phyloP scores from a whole-genome alignment of 2,888 invertebrate genomes.

The Orchestes rusci region DNA sequence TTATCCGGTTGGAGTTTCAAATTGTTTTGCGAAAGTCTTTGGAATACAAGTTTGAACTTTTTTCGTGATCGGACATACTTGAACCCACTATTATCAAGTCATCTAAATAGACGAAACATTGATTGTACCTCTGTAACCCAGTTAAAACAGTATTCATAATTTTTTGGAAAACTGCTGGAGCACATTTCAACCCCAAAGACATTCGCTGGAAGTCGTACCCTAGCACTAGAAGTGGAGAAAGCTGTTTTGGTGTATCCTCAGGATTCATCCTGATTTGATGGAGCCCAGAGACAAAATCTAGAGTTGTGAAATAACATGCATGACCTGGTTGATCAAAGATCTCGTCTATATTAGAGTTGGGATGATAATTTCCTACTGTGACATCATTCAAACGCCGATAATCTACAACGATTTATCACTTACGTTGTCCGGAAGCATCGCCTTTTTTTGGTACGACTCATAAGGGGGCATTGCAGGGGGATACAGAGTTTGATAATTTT shows the following conservation, averaged over 20 bases:
- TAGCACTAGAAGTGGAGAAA: not conserved
- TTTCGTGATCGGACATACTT: constrained; percentile 29
- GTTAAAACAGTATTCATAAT: constrained; percentile 33
- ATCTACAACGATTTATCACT: constrained; percentile 13
- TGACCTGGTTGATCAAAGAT: constrained; percentile 11
- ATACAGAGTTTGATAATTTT: constrained; percentile 29
- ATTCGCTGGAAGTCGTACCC: constrained; percentile 4
- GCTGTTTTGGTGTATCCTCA: not conserved
- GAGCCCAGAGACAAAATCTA: constrained; percentile 6
- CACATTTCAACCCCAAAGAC: constrained; percentile 9
- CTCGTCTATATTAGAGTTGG: constrained; percentile 6
- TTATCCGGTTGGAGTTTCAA: constrained; percentile 26
- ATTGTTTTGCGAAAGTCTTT: constrained; percentile 22
- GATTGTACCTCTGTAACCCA: constrained; percentile 29
- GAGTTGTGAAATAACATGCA: not conserved
- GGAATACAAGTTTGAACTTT: no score
- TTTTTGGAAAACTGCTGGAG: constrained; percentile 18
- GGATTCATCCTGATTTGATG: constrained; percentile 10
- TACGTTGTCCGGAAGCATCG: constrained; percentile 8
- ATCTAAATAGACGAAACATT: constrained; percentile 38
- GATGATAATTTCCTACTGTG: constrained; percentile 5
- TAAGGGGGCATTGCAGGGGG: constrained; percentile 28
- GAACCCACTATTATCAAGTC: constrained; percentile 34
- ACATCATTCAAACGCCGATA: constrained; percentile 6
- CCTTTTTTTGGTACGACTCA: constrained; percentile 24